These are phyloP conservation scores for Drosophila melanosoma DNA, from an alignment of 2,888 invertebrate genomes.

Conservation along the genomic window DNA sequence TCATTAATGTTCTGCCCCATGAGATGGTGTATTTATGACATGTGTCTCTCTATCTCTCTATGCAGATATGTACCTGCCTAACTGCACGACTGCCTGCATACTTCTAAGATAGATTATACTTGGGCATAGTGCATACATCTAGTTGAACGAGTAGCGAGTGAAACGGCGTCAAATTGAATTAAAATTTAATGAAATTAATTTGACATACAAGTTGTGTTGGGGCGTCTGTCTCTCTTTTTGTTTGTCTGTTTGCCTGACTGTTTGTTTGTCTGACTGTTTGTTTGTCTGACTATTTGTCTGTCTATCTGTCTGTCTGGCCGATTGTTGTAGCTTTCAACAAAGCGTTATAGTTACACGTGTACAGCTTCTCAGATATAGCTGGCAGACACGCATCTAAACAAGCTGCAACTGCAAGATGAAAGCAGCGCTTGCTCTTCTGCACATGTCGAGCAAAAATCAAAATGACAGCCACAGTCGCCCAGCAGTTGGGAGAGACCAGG, in stretches of 20 bases:
- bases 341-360: conserved; percentile 73
- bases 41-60: conserved; percentile 15
- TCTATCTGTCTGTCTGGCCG: conserved; percentile 26
- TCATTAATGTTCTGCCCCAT: conserved; percentile 65
- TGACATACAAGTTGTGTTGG: conserved; percentile 74
- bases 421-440: conserved; percentile 55
- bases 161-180: conserved; percentile 78
- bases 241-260: too few relatives aligned
- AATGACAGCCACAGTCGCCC: conserved; percentile 61
- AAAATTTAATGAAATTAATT: conserved; percentile 80
- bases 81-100: background rate
- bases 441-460: conserved; percentile 71
- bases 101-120: conserved; percentile 37
- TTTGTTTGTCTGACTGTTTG: conserved; percentile 26
- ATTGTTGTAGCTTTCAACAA: conserved; percentile 66
- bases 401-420: conserved; percentile 56
- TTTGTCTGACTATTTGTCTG: conserved; percentile 22
- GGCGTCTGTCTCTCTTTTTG: conserved; percentile 36
- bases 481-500: conserved; percentile 18
- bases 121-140: conserved; percentile 20
- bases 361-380: conserved; percentile 34
- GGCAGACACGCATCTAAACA: conserved; percentile 29
- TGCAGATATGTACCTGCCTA: conserved; percentile 49
- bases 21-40: conserved; percentile 15
- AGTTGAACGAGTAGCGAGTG: conserved; percentile 44